These are phyloP conservation scores for Acanthisitta chloris DNA, from an alignment of 2,113 vertebrate genomes.

Conservation along the genomic window DNA sequence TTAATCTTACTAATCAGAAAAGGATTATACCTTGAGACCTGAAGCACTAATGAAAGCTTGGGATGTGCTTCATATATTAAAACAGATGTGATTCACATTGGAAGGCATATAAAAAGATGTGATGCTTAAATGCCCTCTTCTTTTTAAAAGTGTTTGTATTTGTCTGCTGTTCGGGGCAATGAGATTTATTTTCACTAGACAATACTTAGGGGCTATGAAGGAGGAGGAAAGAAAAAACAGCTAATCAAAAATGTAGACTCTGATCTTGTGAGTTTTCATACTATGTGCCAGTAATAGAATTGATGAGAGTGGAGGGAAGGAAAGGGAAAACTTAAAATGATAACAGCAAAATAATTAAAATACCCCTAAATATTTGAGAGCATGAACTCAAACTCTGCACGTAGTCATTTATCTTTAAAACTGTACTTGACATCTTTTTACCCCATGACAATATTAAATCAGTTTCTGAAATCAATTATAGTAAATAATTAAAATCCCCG, in stretches of 20 bases:
- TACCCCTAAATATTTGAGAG: neutral
- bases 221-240: too few species aligned
- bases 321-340: rapidly evolving
- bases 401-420: neutral
- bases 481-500: neutral
- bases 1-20: neutral
- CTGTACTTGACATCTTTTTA: neutral
- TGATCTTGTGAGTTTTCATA: neutral
- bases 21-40: neutral
- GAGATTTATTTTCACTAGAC: neutral
- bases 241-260: neutral
- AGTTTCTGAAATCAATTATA: neutral
- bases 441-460: neutral
- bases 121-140: neutral
- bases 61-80: neutral
- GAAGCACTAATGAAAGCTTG: neutral
- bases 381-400: neutral
- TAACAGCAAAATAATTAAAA: neutral
- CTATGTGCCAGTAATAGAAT: neutral
- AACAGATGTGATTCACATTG: neutral
- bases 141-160: neutral
- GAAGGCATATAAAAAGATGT: neutral
- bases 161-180: neutral
- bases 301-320: too few species aligned
- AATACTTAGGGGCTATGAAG: rapidly evolving